Base-by-base conservation (phyloP, 2,113 vertebrate genomes). In the Pycnonotus jocosus region DNA sequence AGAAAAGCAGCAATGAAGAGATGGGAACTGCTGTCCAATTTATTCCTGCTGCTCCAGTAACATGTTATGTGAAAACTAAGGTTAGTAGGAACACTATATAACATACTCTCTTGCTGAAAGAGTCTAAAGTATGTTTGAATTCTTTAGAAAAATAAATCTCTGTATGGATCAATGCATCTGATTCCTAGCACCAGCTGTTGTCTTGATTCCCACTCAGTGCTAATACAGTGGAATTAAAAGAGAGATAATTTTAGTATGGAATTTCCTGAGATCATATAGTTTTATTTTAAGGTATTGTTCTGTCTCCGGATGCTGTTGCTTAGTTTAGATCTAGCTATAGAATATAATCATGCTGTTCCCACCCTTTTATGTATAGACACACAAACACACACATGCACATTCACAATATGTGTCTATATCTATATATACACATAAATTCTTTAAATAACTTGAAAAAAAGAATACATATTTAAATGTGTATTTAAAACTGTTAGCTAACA, bases 211-310 rank as follows among this genome's bases (percentile, higher is more conserved):
- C 3, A 3, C 60, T 90, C 82, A 48, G 40, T 76, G 37, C 37
- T 61, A 69, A 72, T 80, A 69, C 44, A 72, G n/a, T 72, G 45
- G 62, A 90, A 65, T 86, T 77, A 72, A 48, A 91, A 48, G 66
- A 60, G 45, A 61, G 79, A 14, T 48, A 92, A 94, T 94, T 94
- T 87, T 95, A 87, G 85, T 72, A 15, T 76, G 70, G 92, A 77
- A 93, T 94, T 93, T 96, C 68, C 85, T 92, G 81, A 66, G 62
- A 45, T 72, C 62, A 8, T 93, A 57, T 48, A 92, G 30, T 45
- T 96, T 74, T 89, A 84, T 92, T 88, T 90, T 87, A 92, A 88
- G 51, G 57, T 90, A 94, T 95, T 96, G 78, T 95, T 94, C 65
- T 85, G 11, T 69, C 57, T 93, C 65, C 10, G 9, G 81, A 88